phyloP scores from a whole-genome alignment of 1,140 invertebrate genomes.

The Watersipora subatra region DNA sequence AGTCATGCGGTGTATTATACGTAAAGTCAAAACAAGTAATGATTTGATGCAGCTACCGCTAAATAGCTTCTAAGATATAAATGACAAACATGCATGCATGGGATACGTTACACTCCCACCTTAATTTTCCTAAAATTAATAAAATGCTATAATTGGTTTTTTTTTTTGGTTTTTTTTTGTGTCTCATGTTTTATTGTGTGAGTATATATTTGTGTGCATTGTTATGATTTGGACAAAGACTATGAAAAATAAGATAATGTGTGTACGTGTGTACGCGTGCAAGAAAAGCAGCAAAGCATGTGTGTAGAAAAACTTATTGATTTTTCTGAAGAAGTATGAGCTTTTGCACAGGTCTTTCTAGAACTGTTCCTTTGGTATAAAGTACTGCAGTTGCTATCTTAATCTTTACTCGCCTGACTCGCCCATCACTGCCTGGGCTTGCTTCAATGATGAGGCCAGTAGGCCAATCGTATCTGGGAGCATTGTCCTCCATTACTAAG shows the following conservation, averaged over 20 bases:
- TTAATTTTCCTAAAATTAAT: not conserved
- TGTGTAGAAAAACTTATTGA: too few species aligned
- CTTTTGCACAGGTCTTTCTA: constrained; percentile 2
- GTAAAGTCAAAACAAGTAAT: too few species aligned
- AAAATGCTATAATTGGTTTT: not conserved
- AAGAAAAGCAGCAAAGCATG: too few species aligned
- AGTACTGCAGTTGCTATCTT: not conserved
- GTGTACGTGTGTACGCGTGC: too few species aligned
- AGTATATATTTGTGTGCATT: not conserved
- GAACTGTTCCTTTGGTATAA: not conserved
- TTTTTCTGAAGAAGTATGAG: not conserved
- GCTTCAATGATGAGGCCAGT: not conserved
- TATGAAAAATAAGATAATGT: too few species aligned
- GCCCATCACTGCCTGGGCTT: not conserved
- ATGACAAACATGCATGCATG: too few species aligned
- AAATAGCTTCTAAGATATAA: too few species aligned
- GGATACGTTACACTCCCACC: not conserved
- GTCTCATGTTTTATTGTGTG: not conserved
- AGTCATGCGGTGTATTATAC: too few species aligned
- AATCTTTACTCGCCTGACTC: not conserved
- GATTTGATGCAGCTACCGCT: too few species aligned
- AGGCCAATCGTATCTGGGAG: constrained; percentile 14
- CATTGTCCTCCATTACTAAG: constrained; percentile 12
- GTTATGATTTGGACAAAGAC: too few species aligned
- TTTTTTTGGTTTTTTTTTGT: too few species aligned